These are phyloP conservation scores for Sceliomorpha sp. DNA, from an alignment of 2,888 invertebrate species.

Conservation along the genomic window DNA sequence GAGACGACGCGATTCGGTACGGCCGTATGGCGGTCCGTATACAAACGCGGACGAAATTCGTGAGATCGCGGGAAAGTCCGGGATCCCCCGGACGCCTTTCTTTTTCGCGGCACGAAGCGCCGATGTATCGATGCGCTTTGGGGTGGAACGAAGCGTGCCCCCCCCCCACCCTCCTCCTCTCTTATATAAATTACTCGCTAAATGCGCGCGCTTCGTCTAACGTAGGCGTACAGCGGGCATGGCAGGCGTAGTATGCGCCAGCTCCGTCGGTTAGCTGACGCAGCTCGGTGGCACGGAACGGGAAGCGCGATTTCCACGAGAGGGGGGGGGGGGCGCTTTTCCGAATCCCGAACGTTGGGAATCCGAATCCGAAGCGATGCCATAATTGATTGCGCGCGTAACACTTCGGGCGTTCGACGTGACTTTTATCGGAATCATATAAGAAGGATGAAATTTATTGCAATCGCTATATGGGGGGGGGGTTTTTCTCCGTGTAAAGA, in stretches of 20 bases:
- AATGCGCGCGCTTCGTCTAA: constrained; percentile 68
- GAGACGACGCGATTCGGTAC: too few species aligned
- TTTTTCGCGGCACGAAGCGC: constrained; percentile 61
- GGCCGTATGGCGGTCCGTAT: constrained; percentile 8
- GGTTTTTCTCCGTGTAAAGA: too few species aligned
- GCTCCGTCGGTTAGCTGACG: constrained; percentile 47
- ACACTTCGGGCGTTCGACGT: constrained; percentile 35
- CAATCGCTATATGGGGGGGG: too few species aligned
- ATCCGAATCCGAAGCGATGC: too few species aligned
- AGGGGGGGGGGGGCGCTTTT: too few species aligned
- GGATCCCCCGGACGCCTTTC: too few species aligned
- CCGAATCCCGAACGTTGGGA: constrained; percentile 24
- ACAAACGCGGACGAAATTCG: constrained; percentile 13
- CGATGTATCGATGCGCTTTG: constrained; percentile 77
- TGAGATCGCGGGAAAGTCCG: too few species aligned
- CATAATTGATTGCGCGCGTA: constrained; percentile 43
- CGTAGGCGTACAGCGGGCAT: constrained; percentile 44
- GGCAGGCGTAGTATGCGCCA: too few species aligned
- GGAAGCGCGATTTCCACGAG: too few species aligned
- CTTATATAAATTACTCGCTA: constrained; percentile 79
- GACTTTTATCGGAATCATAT: constrained; percentile 20
- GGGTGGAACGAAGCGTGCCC: constrained; percentile 79
- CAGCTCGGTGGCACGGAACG: constrained; percentile 66
- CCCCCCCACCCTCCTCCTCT: too few species aligned
- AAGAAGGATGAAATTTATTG: too few species aligned